Percentiles rank a stretch among this genome's conserved stretches.
phyloP scores from a whole-genome alignment of 2,113 vertebrate genomes.

The Fregetta grallaria region DNA sequence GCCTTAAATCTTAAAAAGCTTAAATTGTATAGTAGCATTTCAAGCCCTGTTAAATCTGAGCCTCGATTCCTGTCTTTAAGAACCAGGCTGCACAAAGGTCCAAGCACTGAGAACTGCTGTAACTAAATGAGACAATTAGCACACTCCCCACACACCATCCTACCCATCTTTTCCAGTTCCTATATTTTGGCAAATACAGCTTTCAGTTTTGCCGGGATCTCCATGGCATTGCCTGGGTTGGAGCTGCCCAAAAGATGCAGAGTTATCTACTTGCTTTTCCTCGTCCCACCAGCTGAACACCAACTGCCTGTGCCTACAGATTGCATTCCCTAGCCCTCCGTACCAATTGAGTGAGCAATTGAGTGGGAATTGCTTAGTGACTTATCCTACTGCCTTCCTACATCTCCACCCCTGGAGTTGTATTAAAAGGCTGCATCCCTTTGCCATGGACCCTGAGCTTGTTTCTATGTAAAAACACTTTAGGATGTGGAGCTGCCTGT shows the following conservation, averaged over 20 bases:
- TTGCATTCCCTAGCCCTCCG: neutral
- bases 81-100: neutral
- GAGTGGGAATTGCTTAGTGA: neutral
- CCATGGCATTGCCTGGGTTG: neutral
- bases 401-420: neutral
- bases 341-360: neutral
- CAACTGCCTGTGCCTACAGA: neutral
- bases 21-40: neutral
- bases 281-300: neutral
- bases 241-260: neutral
- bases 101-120: neutral
- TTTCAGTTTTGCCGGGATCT: neutral
- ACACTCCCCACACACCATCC: neutral
- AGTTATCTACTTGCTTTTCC: neutral
- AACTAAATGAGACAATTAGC: neutral
- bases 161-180: neutral
- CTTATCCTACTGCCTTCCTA: neutral
- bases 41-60: neutral
- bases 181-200: neutral
- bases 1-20: slow-evolving; percentile 1
- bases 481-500: neutral
- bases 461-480: neutral
- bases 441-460: neutral
- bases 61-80: neutral
- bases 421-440: neutral